Conservation (phyloP, 2,113 vertebrate genomes). For the Alouatta palliata region DNA sequence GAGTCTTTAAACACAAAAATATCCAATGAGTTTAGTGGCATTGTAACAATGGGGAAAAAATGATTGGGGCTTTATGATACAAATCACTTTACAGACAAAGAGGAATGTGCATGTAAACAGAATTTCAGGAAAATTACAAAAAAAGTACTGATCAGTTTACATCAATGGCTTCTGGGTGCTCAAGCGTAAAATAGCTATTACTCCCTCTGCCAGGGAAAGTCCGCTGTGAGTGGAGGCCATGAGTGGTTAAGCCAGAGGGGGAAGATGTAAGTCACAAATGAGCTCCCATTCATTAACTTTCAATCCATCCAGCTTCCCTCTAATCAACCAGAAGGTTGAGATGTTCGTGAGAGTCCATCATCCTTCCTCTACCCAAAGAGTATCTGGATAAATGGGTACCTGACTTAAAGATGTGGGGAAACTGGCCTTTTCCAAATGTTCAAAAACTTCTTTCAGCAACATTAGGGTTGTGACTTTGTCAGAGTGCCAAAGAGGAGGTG, state of each 20-base stretch:
- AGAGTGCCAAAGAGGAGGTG: not conserved
- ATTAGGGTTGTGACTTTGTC: not conserved
- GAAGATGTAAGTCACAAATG: not conserved
- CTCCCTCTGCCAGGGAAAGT: slow-evolving; percentile 30
- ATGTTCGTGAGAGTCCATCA: not conserved
- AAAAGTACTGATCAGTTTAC: slow-evolving; percentile 60
- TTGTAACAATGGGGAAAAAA: slow-evolving; percentile 56
- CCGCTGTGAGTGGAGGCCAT: not conserved
- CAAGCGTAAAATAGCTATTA: slow-evolving; percentile 70
- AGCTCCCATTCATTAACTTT: not conserved
- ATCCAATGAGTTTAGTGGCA: slow-evolving; percentile 32
- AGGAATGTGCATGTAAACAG: slow-evolving; percentile 59
- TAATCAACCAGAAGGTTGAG: not conserved
- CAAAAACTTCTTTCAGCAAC: not conserved
- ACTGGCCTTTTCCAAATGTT: not conserved
- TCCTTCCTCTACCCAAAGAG: not conserved
- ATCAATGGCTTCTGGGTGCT: slow-evolving; percentile 66
- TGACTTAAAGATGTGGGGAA: not conserved
- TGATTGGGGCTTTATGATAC: slow-evolving; percentile 26
- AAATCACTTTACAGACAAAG: slow-evolving; percentile 64
- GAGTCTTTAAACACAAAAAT: slow-evolving; percentile 19
- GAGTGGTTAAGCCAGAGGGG: slow-evolving; percentile 40
- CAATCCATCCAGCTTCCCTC: not conserved
- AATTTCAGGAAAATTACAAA: slow-evolving; percentile 68
- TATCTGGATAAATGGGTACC: not conserved